phyloP scores from a whole-genome alignment of 2,888 invertebrate genomes.

The Leucozona laternaria region DNA sequence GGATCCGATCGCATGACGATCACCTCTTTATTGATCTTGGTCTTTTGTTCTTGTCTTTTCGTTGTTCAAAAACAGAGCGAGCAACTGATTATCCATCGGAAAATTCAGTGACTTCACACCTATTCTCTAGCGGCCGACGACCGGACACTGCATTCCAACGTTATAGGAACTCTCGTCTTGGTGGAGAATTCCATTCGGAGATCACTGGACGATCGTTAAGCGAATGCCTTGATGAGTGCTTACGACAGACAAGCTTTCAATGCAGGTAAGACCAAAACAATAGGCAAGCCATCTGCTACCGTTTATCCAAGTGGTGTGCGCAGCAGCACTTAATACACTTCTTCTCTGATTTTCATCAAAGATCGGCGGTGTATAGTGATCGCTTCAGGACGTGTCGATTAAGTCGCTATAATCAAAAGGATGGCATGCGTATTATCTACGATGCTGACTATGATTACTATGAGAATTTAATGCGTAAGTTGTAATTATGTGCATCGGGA shows the following conservation, averaged over 20 bases:
- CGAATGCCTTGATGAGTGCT: conserved; percentile 95
- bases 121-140: conserved; percentile 91
- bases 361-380: conserved; percentile 95
- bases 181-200: conserved; percentile 95
- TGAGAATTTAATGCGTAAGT: conserved; percentile 96
- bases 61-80: conserved; percentile 86
- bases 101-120: conserved; percentile 92
- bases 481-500: conserved; percentile 65
- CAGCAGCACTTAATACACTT: conserved; percentile 48
- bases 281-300: conserved; percentile 58
- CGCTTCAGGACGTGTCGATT: conserved; percentile 92
- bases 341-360: conserved; percentile 78
- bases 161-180: conserved; percentile 93
- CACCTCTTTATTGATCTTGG: conserved; percentile 55
- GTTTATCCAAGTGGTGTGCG: conserved; percentile 51
- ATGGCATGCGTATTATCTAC: conserved; percentile 94
- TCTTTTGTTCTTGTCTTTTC: conserved; percentile 44
- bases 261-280: conserved; percentile 84
- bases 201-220: conserved; percentile 94
- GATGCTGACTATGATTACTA: conserved; percentile 97
- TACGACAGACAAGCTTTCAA: conserved; percentile 94
- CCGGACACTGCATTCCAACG: conserved; percentile 94
- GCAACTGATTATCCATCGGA: conserved; percentile 93
- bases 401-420: conserved; percentile 93
- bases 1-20: conserved; percentile 69